phyloP scores from a whole-genome alignment of 2,888 invertebrate species.

The Tinea semifulvella region DNA sequence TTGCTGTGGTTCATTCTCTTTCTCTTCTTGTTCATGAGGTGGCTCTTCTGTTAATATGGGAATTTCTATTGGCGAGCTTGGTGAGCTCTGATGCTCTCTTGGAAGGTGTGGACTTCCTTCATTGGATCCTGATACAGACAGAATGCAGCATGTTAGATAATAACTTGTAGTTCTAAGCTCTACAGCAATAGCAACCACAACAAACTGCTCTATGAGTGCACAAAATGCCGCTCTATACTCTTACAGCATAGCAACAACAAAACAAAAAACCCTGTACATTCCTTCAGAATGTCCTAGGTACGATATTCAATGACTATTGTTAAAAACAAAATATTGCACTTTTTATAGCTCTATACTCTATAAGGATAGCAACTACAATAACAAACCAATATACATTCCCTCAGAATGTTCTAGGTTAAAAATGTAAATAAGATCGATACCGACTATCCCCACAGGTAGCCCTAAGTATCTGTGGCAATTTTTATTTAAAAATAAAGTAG shows the following conservation, averaged over 20 bases:
- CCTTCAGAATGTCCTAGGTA: no score
- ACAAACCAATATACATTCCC: background rate
- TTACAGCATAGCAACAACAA: constrained; percentile 1
- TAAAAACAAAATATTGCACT: background rate
- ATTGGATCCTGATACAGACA: background rate
- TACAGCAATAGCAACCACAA: no score
- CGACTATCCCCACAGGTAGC: background rate
- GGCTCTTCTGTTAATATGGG: background rate
- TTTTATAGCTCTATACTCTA: background rate
- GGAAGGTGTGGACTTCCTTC: background rate
- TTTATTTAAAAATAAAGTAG: background rate
- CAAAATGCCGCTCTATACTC: background rate
- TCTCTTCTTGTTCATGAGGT: background rate
- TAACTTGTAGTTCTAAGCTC: background rate
- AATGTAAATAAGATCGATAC: background rate
- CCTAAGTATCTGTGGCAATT: background rate
- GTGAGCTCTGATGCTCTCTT: background rate
- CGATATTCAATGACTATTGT: background rate
- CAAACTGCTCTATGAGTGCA: background rate
- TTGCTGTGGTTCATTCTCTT: background rate
- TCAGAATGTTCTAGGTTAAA: background rate
- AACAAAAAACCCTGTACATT: background rate
- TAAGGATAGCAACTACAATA: background rate
- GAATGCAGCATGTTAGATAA: background rate
- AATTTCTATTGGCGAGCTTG: background rate